A percentile compares a stretch with the other conserved stretches of the same genome.
These are phyloP conservation scores for Rhinoptilus africanus DNA, from an alignment of 2,113 vertebrate genomes.

Conservation along the genomic window DNA sequence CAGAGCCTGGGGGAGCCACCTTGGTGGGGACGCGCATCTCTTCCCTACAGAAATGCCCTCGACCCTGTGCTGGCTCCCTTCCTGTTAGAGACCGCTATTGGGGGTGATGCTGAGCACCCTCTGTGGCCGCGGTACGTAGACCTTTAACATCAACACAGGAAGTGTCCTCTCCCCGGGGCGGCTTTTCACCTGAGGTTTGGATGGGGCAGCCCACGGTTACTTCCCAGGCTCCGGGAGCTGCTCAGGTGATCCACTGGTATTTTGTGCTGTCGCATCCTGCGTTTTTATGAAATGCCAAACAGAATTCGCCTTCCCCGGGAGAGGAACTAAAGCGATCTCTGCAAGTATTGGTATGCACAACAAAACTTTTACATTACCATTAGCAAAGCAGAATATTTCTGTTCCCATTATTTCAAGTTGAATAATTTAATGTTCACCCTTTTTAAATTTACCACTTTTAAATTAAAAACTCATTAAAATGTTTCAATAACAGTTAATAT, in stretches of 20 bases:
- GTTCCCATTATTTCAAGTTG: slow-evolving; percentile 33
- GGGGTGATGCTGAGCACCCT: not conserved
- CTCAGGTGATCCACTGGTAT: not conserved
- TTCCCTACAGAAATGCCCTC: fast-evolving
- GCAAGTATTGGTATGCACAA: slow-evolving; percentile 25
- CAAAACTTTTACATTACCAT: slow-evolving; percentile 40
- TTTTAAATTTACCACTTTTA: slow-evolving; percentile 61
- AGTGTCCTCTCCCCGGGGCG: not conserved
- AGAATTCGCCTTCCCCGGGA: not conserved
- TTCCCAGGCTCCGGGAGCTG: not conserved
- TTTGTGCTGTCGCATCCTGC: not conserved
- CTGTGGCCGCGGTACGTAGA: fast-evolving
- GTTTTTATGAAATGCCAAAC: not conserved
- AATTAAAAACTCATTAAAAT: slow-evolving; percentile 70
- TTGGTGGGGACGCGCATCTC: fast-evolving
- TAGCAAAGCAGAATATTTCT: slow-evolving; percentile 29
- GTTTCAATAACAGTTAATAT: slow-evolving; percentile 61
- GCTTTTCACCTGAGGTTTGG: not conserved
- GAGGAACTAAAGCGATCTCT: not conserved
- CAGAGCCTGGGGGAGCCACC: not conserved
- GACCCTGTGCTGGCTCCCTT: fast-evolving
- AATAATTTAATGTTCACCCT: slow-evolving; percentile 56
- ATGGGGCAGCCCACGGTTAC: not conserved
- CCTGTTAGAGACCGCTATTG: fast-evolving
- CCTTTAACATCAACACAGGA: not conserved